Evolutionary conservation across 2,888 invertebrate genomes (phyloP).

Genomic region (Tenodera sinensis): DNA sequence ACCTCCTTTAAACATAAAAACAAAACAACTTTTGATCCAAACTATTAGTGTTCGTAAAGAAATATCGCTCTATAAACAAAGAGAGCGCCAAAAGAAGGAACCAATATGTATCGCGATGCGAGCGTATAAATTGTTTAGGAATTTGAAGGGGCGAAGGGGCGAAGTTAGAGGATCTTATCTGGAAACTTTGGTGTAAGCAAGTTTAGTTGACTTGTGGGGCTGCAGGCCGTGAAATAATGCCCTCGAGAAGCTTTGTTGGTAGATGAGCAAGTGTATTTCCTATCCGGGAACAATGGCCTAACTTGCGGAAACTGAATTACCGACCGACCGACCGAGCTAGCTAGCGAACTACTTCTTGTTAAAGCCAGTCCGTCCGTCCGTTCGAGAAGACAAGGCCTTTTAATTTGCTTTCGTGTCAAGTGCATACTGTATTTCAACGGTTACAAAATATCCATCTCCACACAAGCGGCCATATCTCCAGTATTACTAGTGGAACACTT

Average conservation of each 20-base stretch:
- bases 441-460: no score
- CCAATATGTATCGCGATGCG: background rate
- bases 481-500: no score
- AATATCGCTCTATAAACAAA: no score
- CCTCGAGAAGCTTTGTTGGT: background rate
- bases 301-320: conserved; percentile 18
- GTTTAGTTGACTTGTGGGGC: background rate
- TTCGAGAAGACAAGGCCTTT: no score
- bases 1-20: no score
- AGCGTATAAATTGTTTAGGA: background rate
- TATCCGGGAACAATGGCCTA: background rate
- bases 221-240: background rate
- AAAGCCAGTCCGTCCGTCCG: background rate
- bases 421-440: no score
- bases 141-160: background rate
- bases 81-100: background rate
- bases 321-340: background rate
- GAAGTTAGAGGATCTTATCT: background rate
- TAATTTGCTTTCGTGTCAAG: no score
- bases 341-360: no score
- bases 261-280: background rate
- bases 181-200: background rate
- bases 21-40: no score
- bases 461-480: no score
- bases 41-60: no score